phyloP scores from a whole-genome alignment of 92 coral and sea anemone species.

The Actinostola sp. region DNA sequence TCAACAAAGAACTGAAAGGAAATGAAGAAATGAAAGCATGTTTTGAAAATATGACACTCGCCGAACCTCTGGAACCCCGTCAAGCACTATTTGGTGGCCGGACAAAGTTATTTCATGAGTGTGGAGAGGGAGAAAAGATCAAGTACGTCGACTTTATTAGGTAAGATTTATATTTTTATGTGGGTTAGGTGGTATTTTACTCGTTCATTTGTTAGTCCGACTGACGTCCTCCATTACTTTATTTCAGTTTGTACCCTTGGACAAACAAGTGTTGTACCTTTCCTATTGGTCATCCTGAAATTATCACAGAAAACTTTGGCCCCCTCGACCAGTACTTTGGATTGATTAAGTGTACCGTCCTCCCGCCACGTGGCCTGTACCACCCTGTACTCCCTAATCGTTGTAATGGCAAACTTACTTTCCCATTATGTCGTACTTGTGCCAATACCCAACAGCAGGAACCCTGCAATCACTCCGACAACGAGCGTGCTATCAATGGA shows the following conservation, averaged over 20 bases:
- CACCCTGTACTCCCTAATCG: slow-evolving; percentile 55
- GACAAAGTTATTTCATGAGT: slow-evolving; percentile 19
- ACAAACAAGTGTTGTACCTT: slow-evolving; percentile 25
- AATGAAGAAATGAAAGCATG: slow-evolving; percentile 25
- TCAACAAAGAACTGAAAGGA: slow-evolving; percentile 11
- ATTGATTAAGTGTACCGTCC: slow-evolving; percentile 48
- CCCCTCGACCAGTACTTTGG: slow-evolving; percentile 50
- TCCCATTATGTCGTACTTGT: slow-evolving; percentile 57
- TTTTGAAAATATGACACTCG: slow-evolving; percentile 3
- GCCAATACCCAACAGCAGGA: slow-evolving; percentile 42
- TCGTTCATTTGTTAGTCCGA: too few relatives aligned
- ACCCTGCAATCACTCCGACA: slow-evolving; percentile 36
- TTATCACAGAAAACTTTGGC: slow-evolving; percentile 45
- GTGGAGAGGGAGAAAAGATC: slow-evolving; percentile 22
- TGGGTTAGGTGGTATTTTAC: background rate
- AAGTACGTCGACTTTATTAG: slow-evolving; percentile 45
- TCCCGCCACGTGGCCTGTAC: slow-evolving; percentile 54
- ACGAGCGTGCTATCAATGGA: slow-evolving; percentile 41
- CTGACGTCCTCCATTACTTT: background rate
- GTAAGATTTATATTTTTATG: background rate
- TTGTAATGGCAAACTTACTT: slow-evolving; percentile 37
- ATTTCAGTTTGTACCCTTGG: slow-evolving; percentile 27
- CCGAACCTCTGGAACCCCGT: slow-evolving; percentile 35
- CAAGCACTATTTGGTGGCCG: slow-evolving; percentile 34
- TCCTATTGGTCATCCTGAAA: slow-evolving; percentile 33